Evolutionary conservation across 2,888 invertebrate species (phyloP), one percentile per base, ranked within the genome.

Genomic region (Chrysopilus asiliformis): DNA sequence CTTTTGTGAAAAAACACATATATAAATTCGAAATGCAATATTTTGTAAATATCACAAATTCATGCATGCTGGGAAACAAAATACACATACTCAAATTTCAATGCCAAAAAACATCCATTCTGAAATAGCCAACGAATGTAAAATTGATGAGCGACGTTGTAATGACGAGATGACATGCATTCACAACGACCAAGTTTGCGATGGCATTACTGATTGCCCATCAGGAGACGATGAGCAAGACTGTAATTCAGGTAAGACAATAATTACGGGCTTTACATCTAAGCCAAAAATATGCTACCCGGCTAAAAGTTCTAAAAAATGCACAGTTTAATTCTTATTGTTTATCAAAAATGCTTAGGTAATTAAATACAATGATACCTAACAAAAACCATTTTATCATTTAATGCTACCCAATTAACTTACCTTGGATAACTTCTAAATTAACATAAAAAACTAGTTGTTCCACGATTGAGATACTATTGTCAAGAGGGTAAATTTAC

Each of bases 401-500:
- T n/a, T n/a, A n/a, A n/a, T n/a, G n/a, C n/a, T n/a, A n/a, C n/a
- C n/a, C n/a, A n/a, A n/a, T n/a, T n/a, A n/a, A n/a, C n/a, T n/a
- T n/a, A n/a, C 29, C 7, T 22, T 22, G 22, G 10, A 22, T 8
- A 22, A 22, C 10, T 22, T 8, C 10, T 22, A 22, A 22, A 8
- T 8, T 22, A 22, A 22, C 10, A 22, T 8, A 8, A 22, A 22
- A 8, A 33, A 59, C 63, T 1, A 63, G 45, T 63, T 47, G 50
- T 56, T 35, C 61, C 59, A 16, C 52, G 53, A 38, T 40, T 59
- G 17, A 53, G 49, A 37, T 62, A 53, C 47, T 57, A 52, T 34
- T 64, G 63, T 46, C 55, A 67, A 15, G 60, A 67, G 18, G 73
- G 73, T 27, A 67, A 66, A 52, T 84, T 80, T 62, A 74, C 72